These are phyloP conservation scores for Myopa tessellatipennis DNA, from an alignment of 2,888 invertebrate genomes.

Conservation along the genomic window DNA sequence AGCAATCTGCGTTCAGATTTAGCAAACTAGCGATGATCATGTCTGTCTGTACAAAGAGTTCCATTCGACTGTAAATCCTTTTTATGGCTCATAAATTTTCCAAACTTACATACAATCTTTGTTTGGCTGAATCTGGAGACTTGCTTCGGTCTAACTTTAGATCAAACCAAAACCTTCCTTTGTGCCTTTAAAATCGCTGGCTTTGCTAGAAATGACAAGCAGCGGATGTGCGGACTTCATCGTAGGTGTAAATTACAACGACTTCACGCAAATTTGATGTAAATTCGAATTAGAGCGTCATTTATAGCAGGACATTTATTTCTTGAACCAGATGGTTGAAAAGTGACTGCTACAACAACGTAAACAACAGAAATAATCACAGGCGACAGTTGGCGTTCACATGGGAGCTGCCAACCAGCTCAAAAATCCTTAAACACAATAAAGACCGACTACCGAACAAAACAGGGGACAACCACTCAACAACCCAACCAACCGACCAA, in stretches of 20 bases:
- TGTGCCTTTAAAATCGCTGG: not conserved
- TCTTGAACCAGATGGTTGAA: not conserved
- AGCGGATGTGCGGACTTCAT: not conserved
- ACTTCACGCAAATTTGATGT: too few relatives aligned
- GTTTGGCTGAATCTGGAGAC: not conserved
- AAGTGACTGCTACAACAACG: conserved; percentile 20
- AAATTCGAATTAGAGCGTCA: not conserved
- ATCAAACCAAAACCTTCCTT: not conserved
- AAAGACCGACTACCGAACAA: not conserved
- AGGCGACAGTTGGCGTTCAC: conserved; percentile 40
- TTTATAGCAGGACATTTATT: not conserved
- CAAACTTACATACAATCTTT: conserved; percentile 16
- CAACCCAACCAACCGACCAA: not conserved
- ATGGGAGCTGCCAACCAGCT: conserved; percentile 10
- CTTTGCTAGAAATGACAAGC: conserved; percentile 5
- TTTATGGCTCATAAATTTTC: not conserved
- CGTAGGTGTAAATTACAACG: not conserved
- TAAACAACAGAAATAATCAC: conserved; percentile 6
- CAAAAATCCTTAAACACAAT: not conserved
- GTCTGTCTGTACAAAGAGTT: too few relatives aligned
- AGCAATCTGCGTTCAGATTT: too few relatives aligned
- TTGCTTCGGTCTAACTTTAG: not conserved
- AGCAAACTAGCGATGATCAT: too few relatives aligned
- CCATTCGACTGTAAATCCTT: not conserved
- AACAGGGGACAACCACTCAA: not conserved